A percentile compares a stretch with the other conserved stretches of the same genome.
Evolutionary conservation across 2,888 invertebrate genomes (phyloP).

Genomic region (Tachina grossa): DNA sequence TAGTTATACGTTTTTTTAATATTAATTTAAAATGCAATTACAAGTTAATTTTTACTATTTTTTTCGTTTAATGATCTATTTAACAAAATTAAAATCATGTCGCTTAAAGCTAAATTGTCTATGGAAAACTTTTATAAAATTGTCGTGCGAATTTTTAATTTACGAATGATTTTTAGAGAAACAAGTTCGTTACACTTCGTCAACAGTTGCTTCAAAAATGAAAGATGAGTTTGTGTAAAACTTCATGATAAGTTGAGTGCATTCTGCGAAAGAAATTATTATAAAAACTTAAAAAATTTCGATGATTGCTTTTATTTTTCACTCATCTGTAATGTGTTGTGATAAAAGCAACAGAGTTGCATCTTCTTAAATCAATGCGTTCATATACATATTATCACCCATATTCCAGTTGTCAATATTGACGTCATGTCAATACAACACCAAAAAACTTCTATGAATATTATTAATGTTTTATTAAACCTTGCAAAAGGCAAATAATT

Average conservation of each 20-base stretch:
- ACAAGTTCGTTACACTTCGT: conserved; percentile 49
- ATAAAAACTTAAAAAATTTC: too few species aligned
- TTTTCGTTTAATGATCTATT: conserved; percentile 41
- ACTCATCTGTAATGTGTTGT: too few species aligned
- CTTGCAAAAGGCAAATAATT: not conserved
- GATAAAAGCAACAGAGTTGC: too few species aligned
- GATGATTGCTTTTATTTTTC: not conserved
- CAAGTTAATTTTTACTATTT: not conserved
- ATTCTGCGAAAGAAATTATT: not conserved
- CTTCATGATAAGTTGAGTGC: not conserved
- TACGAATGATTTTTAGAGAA: not conserved
- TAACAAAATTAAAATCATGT: conserved; percentile 32
- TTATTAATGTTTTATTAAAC: conserved; percentile 8
- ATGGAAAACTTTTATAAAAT: conserved; percentile 6
- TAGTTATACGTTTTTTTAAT: not conserved
- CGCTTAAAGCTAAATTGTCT: conserved; percentile 4
- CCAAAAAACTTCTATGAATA: not conserved
- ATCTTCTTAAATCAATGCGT: too few species aligned
- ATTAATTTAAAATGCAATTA: conserved; percentile 14
- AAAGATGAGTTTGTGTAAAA: not conserved
- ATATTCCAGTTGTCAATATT: too few species aligned
- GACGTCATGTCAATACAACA: too few species aligned
- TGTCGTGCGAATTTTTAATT: conserved; percentile 30
- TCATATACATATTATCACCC: too few species aligned
- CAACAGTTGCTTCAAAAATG: not conserved